Evolutionary conservation across 2,113 vertebrate species (phyloP), one percentile per base, ranked within the genome.

Genomic region (Xenopus tropicalis): DNA sequence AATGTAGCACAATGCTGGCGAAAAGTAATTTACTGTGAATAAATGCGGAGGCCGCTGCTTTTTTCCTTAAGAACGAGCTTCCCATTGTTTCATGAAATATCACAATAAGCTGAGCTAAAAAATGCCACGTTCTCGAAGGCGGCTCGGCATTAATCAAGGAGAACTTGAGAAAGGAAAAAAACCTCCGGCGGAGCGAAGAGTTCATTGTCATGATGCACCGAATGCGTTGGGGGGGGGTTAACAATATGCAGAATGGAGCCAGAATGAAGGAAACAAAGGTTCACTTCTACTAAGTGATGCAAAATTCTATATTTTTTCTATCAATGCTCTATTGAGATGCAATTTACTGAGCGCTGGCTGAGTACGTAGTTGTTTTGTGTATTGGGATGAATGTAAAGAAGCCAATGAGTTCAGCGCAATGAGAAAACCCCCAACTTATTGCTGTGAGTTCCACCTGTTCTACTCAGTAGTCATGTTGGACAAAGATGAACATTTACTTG

Each of bases 11-110:
- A 72, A 59, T 70, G 64, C 74, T 72, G 71, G 23, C 70, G 74
- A 81, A 52, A 48, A 19, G 69, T 23, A 44, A n/a, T 65, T 85
- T 84, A 82, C 83, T 82, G 77, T 80, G 78, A 83, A 81, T 79
- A 78, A 70, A 62, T 59, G 77, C 67, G 82, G 79, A 9, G 82
- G 19, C 57, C 44, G 16, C 25, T 37, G 22, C 56, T 70, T 46
- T n/a, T 52, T 54, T n/a, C 52, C 23, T 37, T 25, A 75, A 62
- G 68, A 56, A 29, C n/a, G 13, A 54, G 25, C 24, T 24, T 37
- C 23, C 44, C 24, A 21, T 62, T 62, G 66, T 75, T 43, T 69
- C 6, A 20, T 62, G 66, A 62, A 62, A 75, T 62, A 69, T 69
- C 68, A 54, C 24, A 13, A 56, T 14, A 22, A 25, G 22, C 9